Evolutionary conservation across 2,113 vertebrate species (phyloP).

Genomic region (Malurus alboscapulatus): DNA sequence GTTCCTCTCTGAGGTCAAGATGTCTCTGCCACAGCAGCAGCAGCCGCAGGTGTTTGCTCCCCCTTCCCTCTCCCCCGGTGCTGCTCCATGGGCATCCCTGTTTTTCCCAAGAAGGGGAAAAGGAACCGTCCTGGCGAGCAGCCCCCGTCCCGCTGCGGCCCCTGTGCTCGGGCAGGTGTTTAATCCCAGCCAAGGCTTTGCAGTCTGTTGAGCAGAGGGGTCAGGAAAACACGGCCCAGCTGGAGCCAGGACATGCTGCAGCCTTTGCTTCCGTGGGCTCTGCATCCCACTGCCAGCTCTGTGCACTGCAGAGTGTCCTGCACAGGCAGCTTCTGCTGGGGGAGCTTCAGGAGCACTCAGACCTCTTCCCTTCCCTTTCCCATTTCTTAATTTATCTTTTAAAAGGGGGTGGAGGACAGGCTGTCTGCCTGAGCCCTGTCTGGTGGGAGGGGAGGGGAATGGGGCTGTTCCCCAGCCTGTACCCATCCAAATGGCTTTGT

Average conservation of each 20-base stretch:
- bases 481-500: neutral
- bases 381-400: neutral
- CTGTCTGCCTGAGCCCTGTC: neutral
- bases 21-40: neutral
- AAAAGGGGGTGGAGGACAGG: neutral
- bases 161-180: neutral
- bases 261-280: neutral
- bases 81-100: neutral
- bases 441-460: neutral
- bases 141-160: rapidly evolving
- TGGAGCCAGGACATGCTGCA: neutral
- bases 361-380: neutral
- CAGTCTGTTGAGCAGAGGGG: neutral
- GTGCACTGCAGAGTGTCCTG: rapidly evolving
- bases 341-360: neutral
- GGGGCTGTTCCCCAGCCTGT: neutral
- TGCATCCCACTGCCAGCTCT: rapidly evolving
- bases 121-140: neutral
- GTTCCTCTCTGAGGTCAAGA: neutral
- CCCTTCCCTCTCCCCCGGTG: neutral
- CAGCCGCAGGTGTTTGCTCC: neutral
- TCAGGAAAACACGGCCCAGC: neutral
- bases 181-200: neutral
- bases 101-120: neutral
- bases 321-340: neutral